Conservation (phyloP, 2,113 vertebrate genomes). For the Elgaria multicarinata region DNA sequence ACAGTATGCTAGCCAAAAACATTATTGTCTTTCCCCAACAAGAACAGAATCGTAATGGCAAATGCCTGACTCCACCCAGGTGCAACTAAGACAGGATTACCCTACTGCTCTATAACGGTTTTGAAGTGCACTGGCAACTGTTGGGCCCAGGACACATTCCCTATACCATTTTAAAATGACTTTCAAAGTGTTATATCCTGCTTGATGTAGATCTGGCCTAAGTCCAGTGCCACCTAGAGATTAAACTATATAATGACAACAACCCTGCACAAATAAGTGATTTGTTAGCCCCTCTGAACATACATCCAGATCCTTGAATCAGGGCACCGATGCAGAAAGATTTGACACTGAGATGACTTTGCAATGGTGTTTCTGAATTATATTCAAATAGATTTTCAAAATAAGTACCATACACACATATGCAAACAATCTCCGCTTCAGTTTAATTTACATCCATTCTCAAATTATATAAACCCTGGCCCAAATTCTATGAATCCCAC, state of each 20-base stretch:
- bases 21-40: not conserved
- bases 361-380: not conserved
- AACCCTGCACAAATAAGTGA: not conserved
- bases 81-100: too few species aligned
- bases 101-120: too few species aligned
- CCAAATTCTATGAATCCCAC: not conserved
- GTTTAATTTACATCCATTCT: not conserved
- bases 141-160: too few species aligned
- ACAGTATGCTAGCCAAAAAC: not conserved
- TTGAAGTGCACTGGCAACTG: too few species aligned
- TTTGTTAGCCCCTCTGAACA: too few species aligned
- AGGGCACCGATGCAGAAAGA: too few species aligned
- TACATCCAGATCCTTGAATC: not conserved
- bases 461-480: constrained; percentile 14
- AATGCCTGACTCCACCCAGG: not conserved
- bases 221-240: not conserved
- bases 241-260: not conserved
- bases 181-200: too few species aligned
- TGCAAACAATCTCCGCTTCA: not conserved
- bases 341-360: not conserved
- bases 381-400: constrained; percentile 6
- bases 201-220: too few species aligned
- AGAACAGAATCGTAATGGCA: not conserved
- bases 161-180: too few species aligned
- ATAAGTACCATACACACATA: constrained; percentile 4